A percentile compares a stretch with the other conserved stretches of the same genome.
Evolutionary conservation across 1,140 invertebrate genomes (phyloP).

Genomic region (Lepidurus arcticus): DNA sequence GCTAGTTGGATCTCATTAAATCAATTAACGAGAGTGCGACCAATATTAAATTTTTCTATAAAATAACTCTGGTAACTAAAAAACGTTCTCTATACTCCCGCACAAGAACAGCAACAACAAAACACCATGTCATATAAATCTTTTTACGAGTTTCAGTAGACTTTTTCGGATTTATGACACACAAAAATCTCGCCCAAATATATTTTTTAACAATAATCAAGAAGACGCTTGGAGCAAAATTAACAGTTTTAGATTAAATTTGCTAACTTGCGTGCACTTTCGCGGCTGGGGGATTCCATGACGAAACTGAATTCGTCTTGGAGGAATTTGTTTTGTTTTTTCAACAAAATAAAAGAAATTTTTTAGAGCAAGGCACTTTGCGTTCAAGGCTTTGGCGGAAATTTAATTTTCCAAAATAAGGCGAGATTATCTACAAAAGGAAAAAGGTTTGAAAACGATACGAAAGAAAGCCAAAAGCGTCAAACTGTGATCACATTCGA

Average conservation of each 20-base stretch:
- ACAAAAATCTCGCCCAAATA: slow-evolving; percentile 10
- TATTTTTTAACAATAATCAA: slow-evolving; percentile 10
- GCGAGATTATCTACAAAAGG: slow-evolving; percentile 21
- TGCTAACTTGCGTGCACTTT: slow-evolving; percentile 21
- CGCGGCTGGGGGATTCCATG: neutral
- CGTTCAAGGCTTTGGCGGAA: neutral
- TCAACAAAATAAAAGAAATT: neutral
- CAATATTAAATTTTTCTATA: neutral
- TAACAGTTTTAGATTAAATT: neutral
- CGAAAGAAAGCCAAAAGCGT: neutral
- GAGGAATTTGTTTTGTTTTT: neutral
- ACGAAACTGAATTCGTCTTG: neutral
- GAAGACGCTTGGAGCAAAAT: neutral
- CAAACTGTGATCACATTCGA: neutral
- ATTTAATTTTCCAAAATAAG: neutral
- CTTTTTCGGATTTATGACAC: neutral
- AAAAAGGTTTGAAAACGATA: neutral
- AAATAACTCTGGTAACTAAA: slow-evolving; percentile 14
- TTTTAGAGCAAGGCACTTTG: slow-evolving; percentile 5
- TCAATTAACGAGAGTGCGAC: slow-evolving; percentile 18
- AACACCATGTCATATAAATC: neutral
- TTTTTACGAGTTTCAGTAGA: slow-evolving; percentile 11
- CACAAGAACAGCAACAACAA: slow-evolving; percentile 4
- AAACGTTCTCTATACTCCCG: neutral
- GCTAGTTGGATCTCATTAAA: slow-evolving; percentile 10